Evolutionary conservation across 92 coral and sea anemone species (phyloP).

Genomic region (Micromussa lordhowensis): DNA sequence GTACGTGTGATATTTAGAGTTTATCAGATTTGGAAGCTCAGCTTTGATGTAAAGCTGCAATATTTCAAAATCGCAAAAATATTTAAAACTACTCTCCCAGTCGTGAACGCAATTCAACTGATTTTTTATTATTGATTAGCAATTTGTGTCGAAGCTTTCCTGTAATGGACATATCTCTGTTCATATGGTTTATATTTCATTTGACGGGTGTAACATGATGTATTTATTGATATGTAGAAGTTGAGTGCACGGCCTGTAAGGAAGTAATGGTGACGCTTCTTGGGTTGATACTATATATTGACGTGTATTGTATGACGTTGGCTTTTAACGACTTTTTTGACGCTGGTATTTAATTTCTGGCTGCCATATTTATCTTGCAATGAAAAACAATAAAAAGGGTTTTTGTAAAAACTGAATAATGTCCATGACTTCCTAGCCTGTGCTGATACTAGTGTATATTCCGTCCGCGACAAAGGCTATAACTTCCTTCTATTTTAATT

Average conservation of each 20-base stretch:
- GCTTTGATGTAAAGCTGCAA: background rate
- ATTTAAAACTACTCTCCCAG: background rate
- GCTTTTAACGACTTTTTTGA: background rate
- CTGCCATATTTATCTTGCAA: background rate
- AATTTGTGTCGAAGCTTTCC: background rate
- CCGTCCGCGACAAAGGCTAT: no score
- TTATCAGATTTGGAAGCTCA: background rate
- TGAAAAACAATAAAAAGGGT: background rate
- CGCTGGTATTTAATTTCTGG: constrained; percentile 5
- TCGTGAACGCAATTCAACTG: background rate
- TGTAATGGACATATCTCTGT: background rate
- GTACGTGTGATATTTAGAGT: background rate
- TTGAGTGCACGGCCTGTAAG: background rate
- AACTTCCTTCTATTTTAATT: no score
- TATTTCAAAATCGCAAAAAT: background rate
- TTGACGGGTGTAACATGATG: background rate
- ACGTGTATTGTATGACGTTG: background rate
- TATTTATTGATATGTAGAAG: background rate
- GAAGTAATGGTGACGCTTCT: background rate
- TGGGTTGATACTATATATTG: background rate
- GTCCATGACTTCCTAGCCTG: background rate
- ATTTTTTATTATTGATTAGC: background rate
- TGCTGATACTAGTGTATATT: no score
- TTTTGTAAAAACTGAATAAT: background rate
- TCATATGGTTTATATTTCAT: background rate